Percentiles rank a stretch among this genome's conserved stretches.
phyloP scores from a whole-genome alignment of 2,113 vertebrate genomes.

The Boulengeromyrus knoepffleri region DNA sequence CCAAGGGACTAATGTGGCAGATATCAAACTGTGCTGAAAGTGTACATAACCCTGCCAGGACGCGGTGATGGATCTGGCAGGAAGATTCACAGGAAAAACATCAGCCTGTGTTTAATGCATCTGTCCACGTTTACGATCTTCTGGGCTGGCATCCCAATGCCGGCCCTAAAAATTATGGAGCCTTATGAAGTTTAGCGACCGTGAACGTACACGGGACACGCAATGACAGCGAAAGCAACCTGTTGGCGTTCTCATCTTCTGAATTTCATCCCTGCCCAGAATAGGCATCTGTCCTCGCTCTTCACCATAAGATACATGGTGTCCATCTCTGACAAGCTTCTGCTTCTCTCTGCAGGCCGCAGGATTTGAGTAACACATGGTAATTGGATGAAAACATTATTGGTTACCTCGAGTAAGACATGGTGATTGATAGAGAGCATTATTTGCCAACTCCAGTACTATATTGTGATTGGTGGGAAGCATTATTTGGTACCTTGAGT shows the following conservation, averaged over 20 bases:
- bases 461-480: not conserved
- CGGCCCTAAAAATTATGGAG: not conserved
- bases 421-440: not conserved
- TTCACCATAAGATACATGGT: not conserved
- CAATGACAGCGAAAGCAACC: not conserved
- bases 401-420: not conserved
- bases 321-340: not conserved
- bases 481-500: not conserved
- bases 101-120: not conserved
- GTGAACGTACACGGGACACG: not conserved
- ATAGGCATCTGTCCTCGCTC: not conserved
- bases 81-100: constrained; percentile 3
- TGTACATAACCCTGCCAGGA: not conserved
- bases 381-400: not conserved
- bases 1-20: not conserved
- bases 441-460: not conserved
- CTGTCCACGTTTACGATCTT: not conserved
- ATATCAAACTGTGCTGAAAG: not conserved
- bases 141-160: not conserved
- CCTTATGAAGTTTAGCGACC: not conserved
- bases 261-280: not conserved
- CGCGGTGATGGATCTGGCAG: not conserved
- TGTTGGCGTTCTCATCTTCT: not conserved
- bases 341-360: not conserved
- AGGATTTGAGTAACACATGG: not conserved